Evolutionary conservation across 2,113 vertebrate species (phyloP).

Genomic region (Microtus oregoni): DNA sequence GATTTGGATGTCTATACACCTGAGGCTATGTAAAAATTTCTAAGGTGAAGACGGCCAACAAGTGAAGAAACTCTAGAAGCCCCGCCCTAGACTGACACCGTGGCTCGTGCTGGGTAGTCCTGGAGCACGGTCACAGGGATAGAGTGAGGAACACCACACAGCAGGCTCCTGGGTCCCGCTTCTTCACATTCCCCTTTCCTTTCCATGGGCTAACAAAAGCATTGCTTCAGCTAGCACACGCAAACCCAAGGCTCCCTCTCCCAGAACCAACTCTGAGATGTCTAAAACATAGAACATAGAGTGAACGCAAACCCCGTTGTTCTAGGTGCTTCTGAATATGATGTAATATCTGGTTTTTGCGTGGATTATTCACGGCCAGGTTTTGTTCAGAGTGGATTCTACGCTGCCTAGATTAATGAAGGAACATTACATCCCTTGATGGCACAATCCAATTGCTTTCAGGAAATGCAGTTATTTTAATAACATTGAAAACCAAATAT

Average conservation of each 20-base stretch:
- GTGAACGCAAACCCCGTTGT: background rate
- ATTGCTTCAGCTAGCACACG: background rate
- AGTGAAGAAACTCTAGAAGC: background rate
- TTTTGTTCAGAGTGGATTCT: slow-evolving; percentile 40
- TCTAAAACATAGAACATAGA: background rate
- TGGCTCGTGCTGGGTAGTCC: background rate
- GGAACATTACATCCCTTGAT: slow-evolving; percentile 53
- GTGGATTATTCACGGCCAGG: slow-evolving; percentile 54
- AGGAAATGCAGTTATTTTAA: slow-evolving; percentile 79
- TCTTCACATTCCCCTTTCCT: background rate
- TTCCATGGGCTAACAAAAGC: background rate
- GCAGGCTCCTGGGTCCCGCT: background rate
- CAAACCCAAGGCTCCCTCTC: background rate
- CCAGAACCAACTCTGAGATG: background rate
- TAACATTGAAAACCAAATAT: slow-evolving; percentile 71
- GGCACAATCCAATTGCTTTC: slow-evolving; percentile 71
- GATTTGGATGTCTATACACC: background rate
- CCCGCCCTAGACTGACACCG: background rate
- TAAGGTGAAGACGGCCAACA: background rate
- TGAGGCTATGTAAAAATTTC: background rate
- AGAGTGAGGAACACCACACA: background rate
- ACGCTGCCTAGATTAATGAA: slow-evolving; percentile 60
- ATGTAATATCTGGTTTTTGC: slow-evolving; percentile 20
- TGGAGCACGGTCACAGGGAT: background rate
- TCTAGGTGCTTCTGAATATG: slow-evolving; percentile 23